Conservation (phyloP, 2,113 vertebrate species). For the Salminus brasiliensis region DNA sequence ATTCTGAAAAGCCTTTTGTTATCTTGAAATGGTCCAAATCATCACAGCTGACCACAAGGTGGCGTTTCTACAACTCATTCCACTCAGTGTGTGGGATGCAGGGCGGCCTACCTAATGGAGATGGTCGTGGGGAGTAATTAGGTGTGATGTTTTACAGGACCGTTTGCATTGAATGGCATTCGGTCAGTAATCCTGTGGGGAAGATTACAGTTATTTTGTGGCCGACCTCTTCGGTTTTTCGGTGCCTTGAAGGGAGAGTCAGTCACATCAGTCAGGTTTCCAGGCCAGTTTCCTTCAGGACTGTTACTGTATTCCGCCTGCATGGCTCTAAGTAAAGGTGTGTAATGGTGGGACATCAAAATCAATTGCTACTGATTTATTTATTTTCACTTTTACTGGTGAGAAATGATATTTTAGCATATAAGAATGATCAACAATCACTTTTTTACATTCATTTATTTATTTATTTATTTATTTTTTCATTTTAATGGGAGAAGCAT, state of each 20-base stretch:
- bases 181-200: slow-evolving; percentile 70
- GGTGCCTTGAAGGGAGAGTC: neutral
- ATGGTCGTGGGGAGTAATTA: neutral
- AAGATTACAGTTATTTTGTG: slow-evolving; percentile 39
- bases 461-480: too few relatives aligned
- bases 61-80: neutral
- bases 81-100: neutral
- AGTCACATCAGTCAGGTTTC: slow-evolving; percentile 32
- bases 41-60: neutral
- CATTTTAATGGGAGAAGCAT: too few relatives aligned
- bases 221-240: slow-evolving; percentile 24
- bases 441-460: too few relatives aligned
- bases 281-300: neutral
- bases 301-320: neutral
- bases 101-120: neutral
- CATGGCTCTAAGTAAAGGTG: too few relatives aligned
- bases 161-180: neutral
- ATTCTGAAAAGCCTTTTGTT: neutral
- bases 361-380: too few relatives aligned
- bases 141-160: neutral
- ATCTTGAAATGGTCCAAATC: neutral
- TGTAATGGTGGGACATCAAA: too few relatives aligned
- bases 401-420: too few relatives aligned
- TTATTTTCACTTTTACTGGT: too few relatives aligned
- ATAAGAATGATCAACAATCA: too few relatives aligned